Conservation (phyloP, 2,888 invertebrate genomes). For the Megalurothrips usitatus region DNA sequence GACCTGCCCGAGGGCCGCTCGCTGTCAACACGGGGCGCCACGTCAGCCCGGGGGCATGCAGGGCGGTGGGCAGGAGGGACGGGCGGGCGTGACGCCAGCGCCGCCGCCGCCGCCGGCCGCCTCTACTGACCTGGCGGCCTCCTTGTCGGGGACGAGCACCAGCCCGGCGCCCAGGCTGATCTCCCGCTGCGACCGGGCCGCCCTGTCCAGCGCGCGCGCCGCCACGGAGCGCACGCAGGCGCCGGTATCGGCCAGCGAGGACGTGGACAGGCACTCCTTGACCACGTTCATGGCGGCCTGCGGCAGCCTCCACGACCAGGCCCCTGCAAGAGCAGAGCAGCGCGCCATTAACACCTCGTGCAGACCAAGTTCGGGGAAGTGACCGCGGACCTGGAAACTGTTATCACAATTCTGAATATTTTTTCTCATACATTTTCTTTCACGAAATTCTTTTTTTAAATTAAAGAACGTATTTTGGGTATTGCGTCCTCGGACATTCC, state of each 20-base stretch:
- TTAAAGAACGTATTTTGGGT: no score
- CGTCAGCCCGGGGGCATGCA: no score
- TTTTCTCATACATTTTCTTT: no score
- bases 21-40: no score
- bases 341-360: background rate
- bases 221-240: background rate
- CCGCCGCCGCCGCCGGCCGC: no score
- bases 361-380: no score
- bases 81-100: no score
- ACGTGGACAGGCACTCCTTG: background rate
- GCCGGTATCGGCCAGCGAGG: background rate
- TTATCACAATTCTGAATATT: no score
- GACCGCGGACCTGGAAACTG: no score
- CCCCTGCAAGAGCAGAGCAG: background rate
- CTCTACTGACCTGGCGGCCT: background rate
- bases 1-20: background rate
- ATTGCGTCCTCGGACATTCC: no score
- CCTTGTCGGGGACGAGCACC: slow-evolving; percentile 8
- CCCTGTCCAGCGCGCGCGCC: background rate
- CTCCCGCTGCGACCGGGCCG: background rate
- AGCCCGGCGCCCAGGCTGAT: slow-evolving; percentile 12
- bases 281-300: slow-evolving; percentile 15
- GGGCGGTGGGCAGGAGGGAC: no score
- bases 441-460: no score
- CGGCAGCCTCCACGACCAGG: background rate